A percentile compares a stretch with the other conserved stretches of the same genome.
These are phyloP conservation scores for Lithosia quadra DNA, from an alignment of 2,888 invertebrate species.

Conservation along the genomic window DNA sequence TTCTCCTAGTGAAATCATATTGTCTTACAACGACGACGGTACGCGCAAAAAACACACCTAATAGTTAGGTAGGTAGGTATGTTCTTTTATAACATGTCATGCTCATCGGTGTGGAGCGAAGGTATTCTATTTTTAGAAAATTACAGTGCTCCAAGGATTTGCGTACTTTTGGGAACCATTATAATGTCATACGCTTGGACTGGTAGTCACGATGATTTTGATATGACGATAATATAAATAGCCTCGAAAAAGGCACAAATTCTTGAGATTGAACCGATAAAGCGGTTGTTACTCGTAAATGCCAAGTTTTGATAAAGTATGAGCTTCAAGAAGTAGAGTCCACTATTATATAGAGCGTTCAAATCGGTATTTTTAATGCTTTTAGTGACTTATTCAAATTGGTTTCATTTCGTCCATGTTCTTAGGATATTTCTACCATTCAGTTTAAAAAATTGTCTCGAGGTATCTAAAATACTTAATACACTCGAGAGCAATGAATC, in stretches of 20 bases:
- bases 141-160: conserved; percentile 19
- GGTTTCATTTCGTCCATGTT: no score
- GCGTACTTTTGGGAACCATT: conserved; percentile 9
- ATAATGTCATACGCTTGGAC: not conserved
- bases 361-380: not conserved
- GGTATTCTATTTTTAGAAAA: conserved; percentile 19
- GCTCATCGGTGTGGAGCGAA: conserved; percentile 10
- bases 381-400: no score
- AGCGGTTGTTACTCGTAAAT: not conserved
- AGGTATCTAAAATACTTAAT: no score
- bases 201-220: not conserved
- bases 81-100: conserved; percentile 10
- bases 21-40: not conserved
- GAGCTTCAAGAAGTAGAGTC: no score
- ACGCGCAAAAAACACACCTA: not conserved
- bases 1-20: not conserved
- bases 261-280: not conserved
- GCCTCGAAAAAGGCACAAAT: not conserved
- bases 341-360: no score
- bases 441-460: no score
- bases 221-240: not conserved
- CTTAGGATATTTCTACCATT: no score
- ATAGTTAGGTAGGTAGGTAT: not conserved
- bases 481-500: no score
- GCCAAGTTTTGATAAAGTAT: not conserved